phyloP scores from a whole-genome alignment of 2,797 vertebrate species.

The Tragelaphus oryx region DNA sequence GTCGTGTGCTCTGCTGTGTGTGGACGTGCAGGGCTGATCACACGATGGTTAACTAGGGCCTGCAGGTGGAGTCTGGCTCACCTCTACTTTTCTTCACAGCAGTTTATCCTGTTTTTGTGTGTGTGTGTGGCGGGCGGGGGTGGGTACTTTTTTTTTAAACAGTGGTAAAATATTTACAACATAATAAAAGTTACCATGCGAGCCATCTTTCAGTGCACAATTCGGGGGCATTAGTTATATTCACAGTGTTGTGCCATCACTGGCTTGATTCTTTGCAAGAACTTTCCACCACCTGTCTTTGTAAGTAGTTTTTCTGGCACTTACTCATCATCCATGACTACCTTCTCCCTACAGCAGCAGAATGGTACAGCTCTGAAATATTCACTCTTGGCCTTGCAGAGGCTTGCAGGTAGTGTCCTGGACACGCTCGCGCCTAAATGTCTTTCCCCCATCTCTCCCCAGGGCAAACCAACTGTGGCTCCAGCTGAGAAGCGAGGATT shows the following conservation, averaged over 20 bases:
- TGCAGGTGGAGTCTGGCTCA: not conserved
- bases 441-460: slow-evolving; percentile 29
- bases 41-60: not conserved
- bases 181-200: not conserved
- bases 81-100: not conserved
- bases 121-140: fast-evolving
- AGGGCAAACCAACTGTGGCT: slow-evolving; percentile 86
- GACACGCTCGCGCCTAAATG: fast-evolving
- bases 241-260: too few species aligned
- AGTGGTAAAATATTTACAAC: not conserved
- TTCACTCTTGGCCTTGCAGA: not conserved
- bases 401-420: not conserved
- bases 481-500: slow-evolving; percentile 82
- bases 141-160: not conserved
- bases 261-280: not conserved
- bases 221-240: not conserved
- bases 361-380: not conserved
- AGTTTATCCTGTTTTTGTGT: not conserved
- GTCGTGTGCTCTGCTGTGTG: not conserved
- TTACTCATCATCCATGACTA: not conserved
- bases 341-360: not conserved
- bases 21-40: not conserved
- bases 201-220: not conserved
- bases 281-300: not conserved
- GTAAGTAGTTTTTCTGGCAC: not conserved